These are phyloP conservation scores for Remorina albescens DNA, from an alignment of 2,797 vertebrate genomes.

Conservation along the genomic window DNA sequence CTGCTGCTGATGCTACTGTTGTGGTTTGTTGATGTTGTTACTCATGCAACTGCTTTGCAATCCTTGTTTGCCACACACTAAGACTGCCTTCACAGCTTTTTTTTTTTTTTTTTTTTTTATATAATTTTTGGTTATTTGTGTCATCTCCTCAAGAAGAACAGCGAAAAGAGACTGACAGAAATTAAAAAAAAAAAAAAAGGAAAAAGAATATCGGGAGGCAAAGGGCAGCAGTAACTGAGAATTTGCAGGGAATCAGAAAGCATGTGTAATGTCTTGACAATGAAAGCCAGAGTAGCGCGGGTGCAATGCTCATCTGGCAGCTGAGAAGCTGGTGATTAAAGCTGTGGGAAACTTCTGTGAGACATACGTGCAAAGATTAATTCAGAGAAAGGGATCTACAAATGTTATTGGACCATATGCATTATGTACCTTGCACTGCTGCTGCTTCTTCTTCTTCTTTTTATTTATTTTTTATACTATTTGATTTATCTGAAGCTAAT, in stretches of 20 bases:
- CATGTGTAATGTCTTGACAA: conserved; percentile 24
- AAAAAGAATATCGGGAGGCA: conserved; percentile 40
- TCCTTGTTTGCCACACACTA: conserved; percentile 41
- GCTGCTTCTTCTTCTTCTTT: conserved; percentile 30
- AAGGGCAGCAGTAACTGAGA: conserved; percentile 27
- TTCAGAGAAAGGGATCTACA: conserved; percentile 39
- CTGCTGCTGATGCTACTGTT: conserved; percentile 19
- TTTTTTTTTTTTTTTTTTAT: not conserved
- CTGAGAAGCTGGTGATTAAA: conserved; percentile 69
- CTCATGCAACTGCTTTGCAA: conserved; percentile 68
- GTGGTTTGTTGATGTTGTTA: conserved; percentile 55
- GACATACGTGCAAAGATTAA: conserved; percentile 24
- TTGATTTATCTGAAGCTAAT: conserved; percentile 38
- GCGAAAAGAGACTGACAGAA: conserved; percentile 53
- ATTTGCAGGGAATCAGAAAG: conserved; percentile 39
- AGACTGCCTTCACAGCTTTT: conserved; percentile 31
- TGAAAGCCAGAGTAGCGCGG: conserved; percentile 42
- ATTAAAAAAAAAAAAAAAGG: conserved; percentile 27
- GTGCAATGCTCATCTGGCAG: conserved; percentile 46
- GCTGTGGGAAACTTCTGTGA: conserved; percentile 58
- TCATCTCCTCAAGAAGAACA: conserved; percentile 59
- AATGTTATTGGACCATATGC: conserved; percentile 49
- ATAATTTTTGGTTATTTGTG: conserved; percentile 39
- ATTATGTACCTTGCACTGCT: conserved; percentile 22
- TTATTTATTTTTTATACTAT: conserved; percentile 36